phyloP scores from a whole-genome alignment of 2,888 invertebrate species.

The Lepidonotus clava region DNA sequence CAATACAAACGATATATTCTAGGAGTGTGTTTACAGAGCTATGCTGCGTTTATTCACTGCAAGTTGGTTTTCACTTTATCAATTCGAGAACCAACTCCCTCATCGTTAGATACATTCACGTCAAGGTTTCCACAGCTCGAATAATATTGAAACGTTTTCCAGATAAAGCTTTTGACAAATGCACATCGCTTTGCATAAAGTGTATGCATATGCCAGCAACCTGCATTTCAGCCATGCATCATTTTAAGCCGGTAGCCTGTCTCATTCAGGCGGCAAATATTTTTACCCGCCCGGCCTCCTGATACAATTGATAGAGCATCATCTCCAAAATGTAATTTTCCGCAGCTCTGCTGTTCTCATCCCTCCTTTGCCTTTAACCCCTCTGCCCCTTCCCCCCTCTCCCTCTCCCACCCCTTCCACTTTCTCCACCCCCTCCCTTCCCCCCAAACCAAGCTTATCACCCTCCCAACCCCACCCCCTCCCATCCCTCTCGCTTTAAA shows the following conservation, averaged over 20 bases:
- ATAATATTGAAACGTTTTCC: too few relatives aligned
- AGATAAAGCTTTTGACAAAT: too few relatives aligned
- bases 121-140: too few relatives aligned
- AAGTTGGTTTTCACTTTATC: too few relatives aligned
- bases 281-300: not conserved
- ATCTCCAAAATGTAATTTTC: conserved; percentile 40
- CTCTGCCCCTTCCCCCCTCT: not conserved
- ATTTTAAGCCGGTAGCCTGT: conserved; percentile 26
- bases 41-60: too few relatives aligned
- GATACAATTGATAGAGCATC: conserved; percentile 14
- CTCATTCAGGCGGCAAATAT: conserved; percentile 22
- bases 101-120: too few relatives aligned
- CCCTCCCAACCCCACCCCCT: too few relatives aligned
- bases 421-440: too few relatives aligned
- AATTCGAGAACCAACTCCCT: too few relatives aligned
- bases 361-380: not conserved
- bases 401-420: not conserved
- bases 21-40: too few relatives aligned
- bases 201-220: not conserved
- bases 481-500: too few relatives aligned
- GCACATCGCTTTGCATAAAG: not conserved
- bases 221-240: conserved; percentile 6
- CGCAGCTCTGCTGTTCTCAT: conserved; percentile 34
- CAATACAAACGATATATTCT: too few relatives aligned
- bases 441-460: not conserved